Percentiles rank a stretch among this genome's conserved stretches.
Conservation (phyloP, 2,888 invertebrate genomes). For the Empis stercorea region DNA sequence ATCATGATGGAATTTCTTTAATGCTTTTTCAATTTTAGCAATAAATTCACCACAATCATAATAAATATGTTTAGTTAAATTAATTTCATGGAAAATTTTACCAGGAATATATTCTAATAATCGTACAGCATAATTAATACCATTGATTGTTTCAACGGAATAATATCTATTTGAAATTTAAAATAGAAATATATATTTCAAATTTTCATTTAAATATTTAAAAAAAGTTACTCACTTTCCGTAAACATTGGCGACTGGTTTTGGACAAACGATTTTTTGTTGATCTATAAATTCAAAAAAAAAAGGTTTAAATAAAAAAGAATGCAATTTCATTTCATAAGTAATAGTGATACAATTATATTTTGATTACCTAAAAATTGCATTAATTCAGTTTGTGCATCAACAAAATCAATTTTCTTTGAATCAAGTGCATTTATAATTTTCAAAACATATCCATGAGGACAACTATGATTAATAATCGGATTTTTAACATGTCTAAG, state of each 20-base stretch:
- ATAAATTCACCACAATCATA: conserved; percentile 60
- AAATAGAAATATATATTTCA: no score
- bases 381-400: conserved; percentile 64
- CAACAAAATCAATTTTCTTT: conserved; percentile 48
- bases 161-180: conserved; percentile 30
- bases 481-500: conserved; percentile 45
- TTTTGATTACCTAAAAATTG: conserved; percentile 49
- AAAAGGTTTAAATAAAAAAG: no score
- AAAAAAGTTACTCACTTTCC: conserved; percentile 33
- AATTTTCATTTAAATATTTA: no score
- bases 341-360: not conserved
- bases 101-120: conserved; percentile 68
- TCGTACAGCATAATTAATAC: conserved; percentile 52
- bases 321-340: not conserved
- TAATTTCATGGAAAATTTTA: conserved; percentile 48
- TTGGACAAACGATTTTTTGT: conserved; percentile 46
- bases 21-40: conserved; percentile 52
- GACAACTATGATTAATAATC: conserved; percentile 40
- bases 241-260: conserved; percentile 53
- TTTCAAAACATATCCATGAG: conserved; percentile 65
- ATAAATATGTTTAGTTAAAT: conserved; percentile 46
- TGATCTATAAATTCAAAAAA: conserved; percentile 36
- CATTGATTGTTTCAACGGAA: conserved; percentile 39
- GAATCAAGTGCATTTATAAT: conserved; percentile 75
- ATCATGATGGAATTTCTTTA: conserved; percentile 62